Evolutionary conservation across 2,888 invertebrate genomes (phyloP), one percentile per base, ranked within the genome.

Genomic region (Ypsolopha scabrella): DNA sequence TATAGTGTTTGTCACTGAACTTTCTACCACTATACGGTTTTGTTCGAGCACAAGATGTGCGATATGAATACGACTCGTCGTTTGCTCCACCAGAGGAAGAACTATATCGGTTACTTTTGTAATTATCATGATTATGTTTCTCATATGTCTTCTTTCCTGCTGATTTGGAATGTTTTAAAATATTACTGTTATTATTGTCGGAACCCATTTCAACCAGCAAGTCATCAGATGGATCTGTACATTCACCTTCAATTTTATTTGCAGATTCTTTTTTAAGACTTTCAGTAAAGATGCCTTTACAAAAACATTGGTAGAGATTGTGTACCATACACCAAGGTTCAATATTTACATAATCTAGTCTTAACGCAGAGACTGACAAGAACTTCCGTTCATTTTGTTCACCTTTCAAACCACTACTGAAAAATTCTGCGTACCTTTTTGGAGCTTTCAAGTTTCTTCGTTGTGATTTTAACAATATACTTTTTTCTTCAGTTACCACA

Each of bases 261-360:
- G 24, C 2, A 24, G 43, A 14, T 6, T 43, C 43, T 43, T 11
- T 1, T 13, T n/a, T 13, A 3, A 51, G 52, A 48, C 53, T 58
- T 51, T 70, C 60, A 10, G 65, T 68, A 60, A 80, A 79, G 64
- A 63, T 76, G 1, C 88, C 87, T 57, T 87, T 87, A 64, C 92
- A 92, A 67, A 89, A 88, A 69, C 92, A 92, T 63, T 89, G 89
- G 60, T 92, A 91, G 48, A 90, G 67, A 59, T 87, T 80, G 64
- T 93, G 92, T 2, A 88, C 79, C 87, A 92, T 88, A 60, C 92
- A 93, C 82, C 88, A 91, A 0, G 89, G 88, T 54, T 89, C 88
- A 46, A 91, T 64, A 60, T 88, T 86, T 35, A 75, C 63, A 55
- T 68, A 72, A 55, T 70, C 65, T 41, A 85, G 54, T 58, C 72